Conservation (phyloP, 2,888 invertebrate genomes). For the Micropterix aruncella region DNA sequence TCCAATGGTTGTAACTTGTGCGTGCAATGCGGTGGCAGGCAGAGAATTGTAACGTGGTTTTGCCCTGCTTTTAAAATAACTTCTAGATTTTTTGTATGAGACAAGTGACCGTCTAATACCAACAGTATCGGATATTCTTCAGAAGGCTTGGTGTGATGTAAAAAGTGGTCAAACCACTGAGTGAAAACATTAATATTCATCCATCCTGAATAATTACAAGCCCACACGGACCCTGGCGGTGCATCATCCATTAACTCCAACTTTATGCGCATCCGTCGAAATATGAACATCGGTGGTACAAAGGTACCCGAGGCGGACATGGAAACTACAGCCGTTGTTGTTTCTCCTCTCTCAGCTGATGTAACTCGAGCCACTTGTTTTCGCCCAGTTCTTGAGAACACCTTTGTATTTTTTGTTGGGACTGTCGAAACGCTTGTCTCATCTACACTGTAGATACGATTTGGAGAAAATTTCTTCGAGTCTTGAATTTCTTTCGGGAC, state of each 20-base stretch:
- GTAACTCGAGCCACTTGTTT: constrained; percentile 15
- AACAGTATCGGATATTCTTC: constrained; percentile 16
- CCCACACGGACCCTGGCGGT: constrained; percentile 15
- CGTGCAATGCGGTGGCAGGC: constrained; percentile 16
- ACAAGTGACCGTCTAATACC: constrained; percentile 19
- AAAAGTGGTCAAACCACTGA: constrained; percentile 21
- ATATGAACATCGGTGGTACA: constrained; percentile 16
- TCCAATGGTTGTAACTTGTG: constrained; percentile 16
- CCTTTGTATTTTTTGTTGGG: constrained; percentile 13
- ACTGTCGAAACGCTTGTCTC: constrained; percentile 11
- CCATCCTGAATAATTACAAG: constrained; percentile 15
- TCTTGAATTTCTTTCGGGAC: constrained; percentile 2
- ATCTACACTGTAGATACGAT: constrained; percentile 9
- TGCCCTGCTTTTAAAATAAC: constrained; percentile 14
- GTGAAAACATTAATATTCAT: constrained; percentile 18
- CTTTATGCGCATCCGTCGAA: constrained; percentile 14
- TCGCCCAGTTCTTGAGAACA: constrained; percentile 14
- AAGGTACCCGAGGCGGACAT: constrained; percentile 14
- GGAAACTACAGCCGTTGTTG: constrained; percentile 15
- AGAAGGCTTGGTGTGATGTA: constrained; percentile 14
- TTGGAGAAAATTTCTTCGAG: constrained; percentile 1
- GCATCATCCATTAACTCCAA: constrained; percentile 15
- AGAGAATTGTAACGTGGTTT: constrained; percentile 17
- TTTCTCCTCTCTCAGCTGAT: constrained; percentile 14
- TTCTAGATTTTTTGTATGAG: constrained; percentile 17